phyloP scores from a whole-genome alignment of 2,797 vertebrate species.

The Squalus acanthias region DNA sequence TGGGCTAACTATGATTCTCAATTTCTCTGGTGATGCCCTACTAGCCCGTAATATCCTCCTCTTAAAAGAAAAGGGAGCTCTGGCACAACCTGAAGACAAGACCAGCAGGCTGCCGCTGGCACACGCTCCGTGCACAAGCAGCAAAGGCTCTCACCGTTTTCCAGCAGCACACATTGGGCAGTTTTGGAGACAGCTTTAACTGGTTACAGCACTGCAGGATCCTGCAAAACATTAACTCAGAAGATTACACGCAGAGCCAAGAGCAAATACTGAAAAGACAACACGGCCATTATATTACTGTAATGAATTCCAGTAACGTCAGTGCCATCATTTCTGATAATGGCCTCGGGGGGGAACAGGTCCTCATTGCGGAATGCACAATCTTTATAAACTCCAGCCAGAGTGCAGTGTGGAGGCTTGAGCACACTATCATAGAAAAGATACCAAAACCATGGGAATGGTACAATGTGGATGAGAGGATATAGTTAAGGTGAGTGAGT shows the following conservation, averaged over 20 bases:
- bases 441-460: background rate
- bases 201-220: constrained; percentile 58
- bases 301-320: constrained; percentile 13
- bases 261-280: background rate
- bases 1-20: background rate
- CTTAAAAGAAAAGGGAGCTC: background rate
- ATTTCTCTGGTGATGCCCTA: background rate
- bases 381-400: background rate
- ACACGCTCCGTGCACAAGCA: no score
- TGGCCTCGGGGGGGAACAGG: background rate
- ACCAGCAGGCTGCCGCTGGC: background rate
- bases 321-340: background rate
- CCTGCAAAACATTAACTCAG: constrained; percentile 47
- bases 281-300: background rate
- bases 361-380: background rate
- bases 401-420: background rate
- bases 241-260: background rate
- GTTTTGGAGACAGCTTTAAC: constrained; percentile 56
- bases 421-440: background rate
- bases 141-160: constrained; percentile 52
- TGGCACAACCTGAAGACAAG: background rate
- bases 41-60: background rate
- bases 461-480: background rate
- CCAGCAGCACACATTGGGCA: constrained; percentile 61
- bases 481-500: background rate